Conservation (phyloP, 1,140 invertebrate species). For the Megalopta genalis region DNA sequence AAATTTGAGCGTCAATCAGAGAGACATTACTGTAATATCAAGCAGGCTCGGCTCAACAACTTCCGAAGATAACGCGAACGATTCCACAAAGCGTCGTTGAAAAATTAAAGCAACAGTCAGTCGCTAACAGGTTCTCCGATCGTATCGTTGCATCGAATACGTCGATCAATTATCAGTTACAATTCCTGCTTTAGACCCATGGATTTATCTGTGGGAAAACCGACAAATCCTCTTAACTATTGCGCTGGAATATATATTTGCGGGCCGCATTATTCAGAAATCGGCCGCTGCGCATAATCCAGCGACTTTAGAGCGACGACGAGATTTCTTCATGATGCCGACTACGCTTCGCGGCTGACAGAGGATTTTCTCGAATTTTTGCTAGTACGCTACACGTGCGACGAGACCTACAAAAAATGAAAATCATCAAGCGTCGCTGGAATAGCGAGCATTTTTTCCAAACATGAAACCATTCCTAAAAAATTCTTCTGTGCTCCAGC, state of each 20-base stretch:
- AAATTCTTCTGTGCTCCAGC: no score
- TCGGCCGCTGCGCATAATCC: constrained; percentile 22
- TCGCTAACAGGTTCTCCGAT: neutral
- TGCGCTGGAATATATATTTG: constrained; percentile 23
- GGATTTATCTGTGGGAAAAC: neutral
- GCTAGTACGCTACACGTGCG: no score
- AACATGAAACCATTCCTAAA: no score
- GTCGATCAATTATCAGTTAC: constrained; percentile 16
- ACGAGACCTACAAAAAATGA: no score
- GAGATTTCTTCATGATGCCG: constrained; percentile 6
- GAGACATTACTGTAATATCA: no score
- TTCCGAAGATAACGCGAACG: neutral
- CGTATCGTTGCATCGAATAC: neutral
- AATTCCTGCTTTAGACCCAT: constrained; percentile 24
- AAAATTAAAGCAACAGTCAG: neutral
- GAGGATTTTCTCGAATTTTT: neutral
- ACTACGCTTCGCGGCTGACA: no score
- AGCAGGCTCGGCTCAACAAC: no score
- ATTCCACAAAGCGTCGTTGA: neutral
- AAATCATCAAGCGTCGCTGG: no score
- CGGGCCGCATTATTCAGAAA: constrained; percentile 12
- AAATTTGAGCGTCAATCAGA: no score
- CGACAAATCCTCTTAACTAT: constrained; percentile 28
- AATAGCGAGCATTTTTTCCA: no score
- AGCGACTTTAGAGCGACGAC: neutral